Evolutionary conservation across 2,888 invertebrate species (phyloP).

Genomic region (Drosophila flavopinicola): DNA sequence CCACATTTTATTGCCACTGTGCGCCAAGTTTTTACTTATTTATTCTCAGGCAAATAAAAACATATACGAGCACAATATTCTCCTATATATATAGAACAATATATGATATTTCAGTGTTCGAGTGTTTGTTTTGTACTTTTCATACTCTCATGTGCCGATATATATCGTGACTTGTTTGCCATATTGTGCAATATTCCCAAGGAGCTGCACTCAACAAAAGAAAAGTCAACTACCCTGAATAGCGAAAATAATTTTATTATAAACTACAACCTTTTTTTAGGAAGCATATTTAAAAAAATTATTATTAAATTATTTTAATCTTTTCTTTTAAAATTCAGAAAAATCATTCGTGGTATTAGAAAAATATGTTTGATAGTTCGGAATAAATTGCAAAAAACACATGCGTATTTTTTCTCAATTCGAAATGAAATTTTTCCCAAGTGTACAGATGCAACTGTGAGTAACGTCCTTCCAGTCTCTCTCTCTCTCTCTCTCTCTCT

Average conservation of each 20-base stretch:
- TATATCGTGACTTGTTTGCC: constrained; percentile 57
- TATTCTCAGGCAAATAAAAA: constrained; percentile 35
- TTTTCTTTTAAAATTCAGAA: no score
- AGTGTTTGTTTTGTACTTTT: constrained; percentile 50
- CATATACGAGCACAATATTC: constrained; percentile 13
- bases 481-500: neutral
- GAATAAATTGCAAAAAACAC: no score
- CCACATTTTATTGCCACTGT: constrained; percentile 55
- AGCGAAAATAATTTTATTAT: no score
- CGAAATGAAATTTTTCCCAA: no score
- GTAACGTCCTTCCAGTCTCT: neutral
- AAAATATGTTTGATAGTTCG: no score
- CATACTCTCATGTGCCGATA: constrained; percentile 24
- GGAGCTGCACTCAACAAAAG: constrained; percentile 1
- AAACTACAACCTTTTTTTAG: no score
- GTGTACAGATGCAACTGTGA: constrained; percentile 30
- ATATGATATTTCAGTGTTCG: constrained; percentile 44
- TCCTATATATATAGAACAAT: constrained; percentile 22
- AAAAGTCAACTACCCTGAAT: no score
- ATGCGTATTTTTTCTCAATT: no score
- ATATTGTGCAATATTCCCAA: constrained; percentile 52
- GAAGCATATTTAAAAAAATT: no score
- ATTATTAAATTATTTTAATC: no score
- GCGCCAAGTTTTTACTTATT: constrained; percentile 46
- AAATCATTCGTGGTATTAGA: no score